Evolutionary conservation across 1,140 invertebrate genomes (phyloP).

Genomic region (Sycophila sp.): DNA sequence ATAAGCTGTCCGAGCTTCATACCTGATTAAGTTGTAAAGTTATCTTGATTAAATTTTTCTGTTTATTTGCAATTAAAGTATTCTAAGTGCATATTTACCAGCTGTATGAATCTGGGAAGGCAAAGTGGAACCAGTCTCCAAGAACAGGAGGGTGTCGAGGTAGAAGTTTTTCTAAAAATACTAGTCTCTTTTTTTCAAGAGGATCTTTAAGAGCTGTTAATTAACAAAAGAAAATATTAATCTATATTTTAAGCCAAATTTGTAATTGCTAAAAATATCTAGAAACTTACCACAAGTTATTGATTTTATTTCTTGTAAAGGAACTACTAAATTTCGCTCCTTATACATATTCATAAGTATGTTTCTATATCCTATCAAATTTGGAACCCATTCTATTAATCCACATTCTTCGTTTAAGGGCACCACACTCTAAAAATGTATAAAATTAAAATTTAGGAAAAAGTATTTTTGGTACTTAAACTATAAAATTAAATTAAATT

Average conservation of each 20-base stretch:
- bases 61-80: neutral
- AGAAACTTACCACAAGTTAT: slow-evolving; percentile 63
- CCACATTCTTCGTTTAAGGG: slow-evolving; percentile 95
- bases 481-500: slow-evolving; percentile 42
- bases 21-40: slow-evolving; percentile 64
- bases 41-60: neutral
- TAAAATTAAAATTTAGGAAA: neutral
- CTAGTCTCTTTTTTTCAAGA: slow-evolving; percentile 76
- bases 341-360: slow-evolving; percentile 80
- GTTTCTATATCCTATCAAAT: slow-evolving; percentile 82
- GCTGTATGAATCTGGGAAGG: slow-evolving; percentile 88
- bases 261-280: too few species aligned
- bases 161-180: slow-evolving; percentile 78
- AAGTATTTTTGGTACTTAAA: too few species aligned
- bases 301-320: slow-evolving; percentile 70
- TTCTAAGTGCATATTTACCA: slow-evolving; percentile 71
- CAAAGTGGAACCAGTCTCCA: slow-evolving; percentile 88
- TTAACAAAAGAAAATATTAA: slow-evolving; percentile 8
- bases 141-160: slow-evolving; percentile 86
- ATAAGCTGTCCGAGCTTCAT: slow-evolving; percentile 86
- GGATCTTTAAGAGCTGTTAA: slow-evolving; percentile 68
- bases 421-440: slow-evolving; percentile 75
- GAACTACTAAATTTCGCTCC: slow-evolving; percentile 69
- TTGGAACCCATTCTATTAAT: slow-evolving; percentile 94
- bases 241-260: too few species aligned